Conservation (phyloP, 2,888 invertebrate species). For the Corbicula japonica region DNA sequence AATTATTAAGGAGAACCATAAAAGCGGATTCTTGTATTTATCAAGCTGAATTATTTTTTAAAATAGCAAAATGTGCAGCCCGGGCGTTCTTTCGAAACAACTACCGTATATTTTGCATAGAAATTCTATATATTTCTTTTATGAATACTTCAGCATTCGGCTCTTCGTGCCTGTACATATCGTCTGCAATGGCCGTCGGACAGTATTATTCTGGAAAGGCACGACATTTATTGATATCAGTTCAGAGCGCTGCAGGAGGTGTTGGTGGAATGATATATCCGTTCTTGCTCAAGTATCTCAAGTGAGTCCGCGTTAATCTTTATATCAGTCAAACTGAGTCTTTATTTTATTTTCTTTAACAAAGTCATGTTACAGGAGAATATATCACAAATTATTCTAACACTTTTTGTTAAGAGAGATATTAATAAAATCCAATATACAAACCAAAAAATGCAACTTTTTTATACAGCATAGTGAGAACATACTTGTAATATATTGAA, state of each 20-base stretch:
- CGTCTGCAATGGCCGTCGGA: slow-evolving; percentile 17
- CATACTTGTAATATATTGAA: no score
- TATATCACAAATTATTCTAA: background rate
- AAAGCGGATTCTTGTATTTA: background rate
- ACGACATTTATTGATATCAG: slow-evolving; percentile 22
- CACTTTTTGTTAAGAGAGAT: background rate
- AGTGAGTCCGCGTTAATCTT: background rate
- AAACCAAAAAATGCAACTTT: background rate
- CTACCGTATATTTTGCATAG: background rate
- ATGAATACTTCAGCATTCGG: slow-evolving; percentile 16
- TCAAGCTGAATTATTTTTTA: background rate
- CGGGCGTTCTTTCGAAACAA: background rate
- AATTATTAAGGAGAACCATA: background rate
- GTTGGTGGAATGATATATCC: slow-evolving; percentile 28
- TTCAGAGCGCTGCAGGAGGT: slow-evolving; percentile 21
- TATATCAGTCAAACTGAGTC: background rate
- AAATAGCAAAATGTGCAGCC: background rate
- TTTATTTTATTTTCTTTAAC: background rate
- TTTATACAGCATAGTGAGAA: background rate
- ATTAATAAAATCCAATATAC: background rate
- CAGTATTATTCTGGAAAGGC: slow-evolving; percentile 18
- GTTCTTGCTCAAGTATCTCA: slow-evolving; percentile 7
- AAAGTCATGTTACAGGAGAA: background rate
- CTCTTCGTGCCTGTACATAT: slow-evolving; percentile 16
- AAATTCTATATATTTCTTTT: background rate